Base-by-base conservation (phyloP, 2,888 invertebrate species). In the Caenorhabditis uteleia region DNA sequence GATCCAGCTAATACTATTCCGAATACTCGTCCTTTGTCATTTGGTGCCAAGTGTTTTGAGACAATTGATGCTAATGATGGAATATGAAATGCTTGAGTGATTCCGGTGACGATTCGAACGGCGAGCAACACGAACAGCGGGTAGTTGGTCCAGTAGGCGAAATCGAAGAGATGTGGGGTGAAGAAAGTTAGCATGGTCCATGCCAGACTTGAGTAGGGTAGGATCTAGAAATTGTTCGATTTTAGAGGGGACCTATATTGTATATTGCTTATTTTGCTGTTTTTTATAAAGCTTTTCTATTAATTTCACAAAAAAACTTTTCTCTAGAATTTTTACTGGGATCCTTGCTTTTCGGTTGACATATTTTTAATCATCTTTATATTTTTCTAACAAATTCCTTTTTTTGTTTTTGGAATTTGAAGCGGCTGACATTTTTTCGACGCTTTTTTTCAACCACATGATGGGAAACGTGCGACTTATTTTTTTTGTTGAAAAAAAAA, bases 11-110 rank as follows among this genome's bases (percentile, higher is more conserved):
- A 88, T 51, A 89, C 85, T 67, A 89, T 84, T 60, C 89, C 89
- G 83, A 89, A 89, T 66, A 89, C 89, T 42, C 88, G 88, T 38
- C 89, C 88, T 68, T 89, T 86, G 77, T 90, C 89, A 56, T 86
- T 86, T 70, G 88, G 87, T 34, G 87, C 86, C 49, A 90, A 85
- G 82, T 88, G 88, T 84, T 88, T 87, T 74, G 89, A 88, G 43
- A 89, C 88, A 48, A 90, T 83, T 78, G 89, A 89, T 48, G 89
- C 89, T 86, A 89, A 87, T 75, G 89, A 88, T 46, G 90, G 90
- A 84, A 89, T 89, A 83, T 89, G 89, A 40, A 89, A 87, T 49
- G 89, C 88, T 85, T 89, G 89, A 75, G 87, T 87, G n/a, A 89
- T 87, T 44, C 89, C 89, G 74, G 89, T 87, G 6, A 88, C 78